phyloP scores from a whole-genome alignment of 2,888 invertebrate genomes.

The Ornithoptera alexandrae region DNA sequence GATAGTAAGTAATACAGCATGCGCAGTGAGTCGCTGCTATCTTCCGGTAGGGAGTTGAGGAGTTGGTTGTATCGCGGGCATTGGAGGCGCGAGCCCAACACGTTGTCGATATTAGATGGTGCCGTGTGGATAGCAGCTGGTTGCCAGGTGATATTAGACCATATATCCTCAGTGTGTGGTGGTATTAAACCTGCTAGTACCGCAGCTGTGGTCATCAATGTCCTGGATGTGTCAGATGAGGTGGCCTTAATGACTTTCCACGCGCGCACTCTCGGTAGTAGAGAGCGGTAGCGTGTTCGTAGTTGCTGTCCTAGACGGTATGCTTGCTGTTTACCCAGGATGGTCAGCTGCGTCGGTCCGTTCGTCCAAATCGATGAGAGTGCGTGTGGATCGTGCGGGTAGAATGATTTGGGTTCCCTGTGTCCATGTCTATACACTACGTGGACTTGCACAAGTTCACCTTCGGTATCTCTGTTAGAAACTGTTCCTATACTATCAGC shows the following conservation, averaged over 20 bases:
- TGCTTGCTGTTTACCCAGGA: slow-evolving; percentile 30
- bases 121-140: slow-evolving; percentile 25
- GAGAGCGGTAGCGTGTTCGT: slow-evolving; percentile 22
- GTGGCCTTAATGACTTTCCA: slow-evolving; percentile 29
- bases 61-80: slow-evolving; percentile 25
- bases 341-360: slow-evolving; percentile 31
- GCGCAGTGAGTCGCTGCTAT: slow-evolving; percentile 15
- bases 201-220: slow-evolving; percentile 30
- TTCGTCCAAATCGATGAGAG: slow-evolving; percentile 28
- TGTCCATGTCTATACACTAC: slow-evolving; percentile 31
- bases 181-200: slow-evolving; percentile 33
- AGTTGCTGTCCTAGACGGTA: slow-evolving; percentile 29
- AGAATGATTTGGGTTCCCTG: slow-evolving; percentile 26
- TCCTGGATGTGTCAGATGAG: slow-evolving; percentile 28
- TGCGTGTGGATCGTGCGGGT: slow-evolving; percentile 30
- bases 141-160: slow-evolving; percentile 31
- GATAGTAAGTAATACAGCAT: slow-evolving; percentile 22
- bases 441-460: slow-evolving; percentile 28
- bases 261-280: slow-evolving; percentile 25
- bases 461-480: neutral
- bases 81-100: slow-evolving; percentile 13
- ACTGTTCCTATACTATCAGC: neutral
- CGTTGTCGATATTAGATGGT: slow-evolving; percentile 19
- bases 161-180: slow-evolving; percentile 22
- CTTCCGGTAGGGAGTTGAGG: slow-evolving; percentile 4